A percentile compares a stretch with the other conserved stretches of the same genome.
These are phyloP conservation scores for Eudorcas thomsonii DNA, from an alignment of 2,113 vertebrate genomes.

Conservation along the genomic window DNA sequence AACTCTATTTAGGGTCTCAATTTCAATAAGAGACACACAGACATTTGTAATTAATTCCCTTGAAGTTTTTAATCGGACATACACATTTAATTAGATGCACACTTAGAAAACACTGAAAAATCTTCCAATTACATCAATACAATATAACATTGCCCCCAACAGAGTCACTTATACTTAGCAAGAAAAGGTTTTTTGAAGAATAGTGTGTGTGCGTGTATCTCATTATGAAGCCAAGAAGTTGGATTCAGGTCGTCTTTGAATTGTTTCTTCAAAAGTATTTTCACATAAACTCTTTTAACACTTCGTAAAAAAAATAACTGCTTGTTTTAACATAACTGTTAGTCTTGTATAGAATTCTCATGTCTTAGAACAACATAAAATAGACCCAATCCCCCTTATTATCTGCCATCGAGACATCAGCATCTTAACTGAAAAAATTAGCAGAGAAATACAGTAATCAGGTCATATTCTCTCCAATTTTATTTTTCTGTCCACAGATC, in stretches of 20 bases:
- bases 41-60: slow-evolving; percentile 22
- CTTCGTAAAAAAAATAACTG: neutral
- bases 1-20: neutral
- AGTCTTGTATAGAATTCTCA: neutral
- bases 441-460: neutral
- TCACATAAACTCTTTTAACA: slow-evolving; percentile 44
- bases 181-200: neutral
- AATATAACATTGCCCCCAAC: neutral
- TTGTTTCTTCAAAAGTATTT: slow-evolving; percentile 46
- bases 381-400: neutral
- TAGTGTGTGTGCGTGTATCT: neutral
- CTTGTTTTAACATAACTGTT: neutral
- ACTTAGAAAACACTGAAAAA: slow-evolving; percentile 40
- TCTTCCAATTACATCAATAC: neutral
- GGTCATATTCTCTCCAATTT: slow-evolving; percentile 4
- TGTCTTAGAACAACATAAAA: slow-evolving; percentile 34
- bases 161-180: neutral
- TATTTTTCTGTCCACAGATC: neutral
- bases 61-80: slow-evolving; percentile 9
- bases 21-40: slow-evolving; percentile 24
- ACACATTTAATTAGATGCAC: slow-evolving; percentile 10
- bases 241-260: slow-evolving; percentile 20
- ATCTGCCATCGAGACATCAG: neutral
- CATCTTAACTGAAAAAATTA: neutral
- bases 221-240: neutral